These are phyloP conservation scores for Callospermophilus lateralis DNA, from an alignment of 2,113 vertebrate species.

Conservation along the genomic window DNA sequence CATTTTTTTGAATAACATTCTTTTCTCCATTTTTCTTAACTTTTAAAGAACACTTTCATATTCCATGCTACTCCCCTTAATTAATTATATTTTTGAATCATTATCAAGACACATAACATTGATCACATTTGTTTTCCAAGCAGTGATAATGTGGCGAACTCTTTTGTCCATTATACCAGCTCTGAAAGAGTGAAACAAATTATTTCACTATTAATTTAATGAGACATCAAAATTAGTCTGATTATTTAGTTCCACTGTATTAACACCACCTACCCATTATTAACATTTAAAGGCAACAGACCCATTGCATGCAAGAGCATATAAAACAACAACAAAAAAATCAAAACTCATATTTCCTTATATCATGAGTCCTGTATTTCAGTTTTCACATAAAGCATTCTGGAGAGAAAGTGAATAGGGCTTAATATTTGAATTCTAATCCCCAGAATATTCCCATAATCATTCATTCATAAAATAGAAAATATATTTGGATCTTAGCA, in stretches of 20 bases:
- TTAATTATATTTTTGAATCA: constrained; percentile 61
- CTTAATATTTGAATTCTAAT: constrained; percentile 20
- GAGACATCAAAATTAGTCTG: not conserved
- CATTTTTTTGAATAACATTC: constrained; percentile 59
- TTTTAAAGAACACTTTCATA: constrained; percentile 73
- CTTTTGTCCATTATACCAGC: not conserved
- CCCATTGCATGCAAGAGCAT: not conserved
- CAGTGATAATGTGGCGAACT: not conserved
- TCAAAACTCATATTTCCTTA: not conserved
- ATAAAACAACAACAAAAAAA: not conserved
- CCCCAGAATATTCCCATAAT: not conserved
- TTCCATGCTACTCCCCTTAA: constrained; percentile 32
- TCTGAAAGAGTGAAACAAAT: not conserved
- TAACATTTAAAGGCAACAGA: not conserved
- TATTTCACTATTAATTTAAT: not conserved
- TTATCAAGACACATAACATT: constrained; percentile 41
- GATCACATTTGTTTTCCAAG: not conserved
- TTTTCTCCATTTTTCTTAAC: constrained; percentile 62
- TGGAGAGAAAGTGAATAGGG: not conserved
- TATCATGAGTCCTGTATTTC: not conserved
- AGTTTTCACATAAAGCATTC: not conserved
- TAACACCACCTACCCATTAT: not conserved
- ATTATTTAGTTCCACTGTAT: not conserved
- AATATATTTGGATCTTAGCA: not conserved
- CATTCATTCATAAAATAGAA: not conserved